Base-by-base conservation (phyloP, 2,113 vertebrate genomes). In the Siphamia tubifer region DNA sequence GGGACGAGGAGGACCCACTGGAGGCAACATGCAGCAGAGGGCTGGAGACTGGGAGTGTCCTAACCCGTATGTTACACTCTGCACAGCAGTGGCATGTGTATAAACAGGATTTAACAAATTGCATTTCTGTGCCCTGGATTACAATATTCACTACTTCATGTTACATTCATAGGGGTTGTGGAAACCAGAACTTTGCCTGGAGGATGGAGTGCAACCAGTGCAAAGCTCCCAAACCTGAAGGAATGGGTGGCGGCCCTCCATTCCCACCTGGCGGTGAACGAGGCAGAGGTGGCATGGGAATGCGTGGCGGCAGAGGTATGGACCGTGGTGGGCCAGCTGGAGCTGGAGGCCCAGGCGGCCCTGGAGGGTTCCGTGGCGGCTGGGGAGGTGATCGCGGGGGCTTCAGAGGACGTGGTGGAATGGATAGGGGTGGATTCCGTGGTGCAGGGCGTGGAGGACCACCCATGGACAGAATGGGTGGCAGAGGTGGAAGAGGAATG, bases 161-260 rank as follows among this genome's bases (percentile, higher is more conserved):
- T 1, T 68, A 3, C 49, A 0, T 1, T 62, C 24, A 0, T 68
- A 99, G 98, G 82, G 95, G 96, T 4, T 99, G 98, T 58, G 95
- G 96, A 24, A 99, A 99, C 93, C 96, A 98, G 88, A 99, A 99
- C 88, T 99, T 99, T 34, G 95, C 97, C 39, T 99, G 98, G 98
- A 93, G 98, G 85, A 98, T 96, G 20, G 98, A 99, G 74, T 99
- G 98, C 79, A 99, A 99, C 90, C 97, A 99, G 86, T 99, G 98
- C 92, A 99, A 99, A 90, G 96, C 98, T 15, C 97, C 97, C 0
- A 98, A 96, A 82, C 96, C 97, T 0, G 98, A 99, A 58, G 97
- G 95, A 23, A 91, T 98, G 2, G 86, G 89, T 9, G 94, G 95
- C 9, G 96, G 95, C 0, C 96, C 96, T 2, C 95, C 96, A 0